Conservation (phyloP, 2,888 invertebrate genomes). For the Andrena camellia region DNA sequence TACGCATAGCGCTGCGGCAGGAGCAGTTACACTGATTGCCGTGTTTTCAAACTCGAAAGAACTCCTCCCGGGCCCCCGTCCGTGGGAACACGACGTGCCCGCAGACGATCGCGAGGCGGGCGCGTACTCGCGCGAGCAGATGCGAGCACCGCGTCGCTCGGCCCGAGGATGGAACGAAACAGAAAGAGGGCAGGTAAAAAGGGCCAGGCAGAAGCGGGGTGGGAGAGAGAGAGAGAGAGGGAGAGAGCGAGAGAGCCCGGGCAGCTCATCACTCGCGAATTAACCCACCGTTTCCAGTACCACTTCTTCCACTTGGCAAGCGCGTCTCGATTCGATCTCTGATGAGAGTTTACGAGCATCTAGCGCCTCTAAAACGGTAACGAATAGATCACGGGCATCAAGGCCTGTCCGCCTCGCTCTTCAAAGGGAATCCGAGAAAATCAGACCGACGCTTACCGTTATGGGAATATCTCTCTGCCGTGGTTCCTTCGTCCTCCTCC, state of each 20-base stretch:
- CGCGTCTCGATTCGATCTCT: slow-evolving; percentile 74
- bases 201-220: slow-evolving; percentile 14
- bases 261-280: slow-evolving; percentile 80
- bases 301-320: slow-evolving; percentile 68
- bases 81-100: slow-evolving; percentile 81
- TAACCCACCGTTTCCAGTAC: slow-evolving; percentile 76
- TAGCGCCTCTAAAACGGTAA: slow-evolving; percentile 70
- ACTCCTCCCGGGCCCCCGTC: slow-evolving; percentile 79
- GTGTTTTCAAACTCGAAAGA: slow-evolving; percentile 83
- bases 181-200: slow-evolving; percentile 25
- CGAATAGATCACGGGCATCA: slow-evolving; percentile 64
- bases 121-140: slow-evolving; percentile 57
- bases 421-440: slow-evolving; percentile 54
- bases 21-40: slow-evolving; percentile 84
- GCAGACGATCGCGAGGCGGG: slow-evolving; percentile 73
- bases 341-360: slow-evolving; percentile 77
- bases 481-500: not conserved
- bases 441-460: slow-evolving; percentile 51
- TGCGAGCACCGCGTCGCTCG: slow-evolving; percentile 53
- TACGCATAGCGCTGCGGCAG: slow-evolving; percentile 77
- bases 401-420: slow-evolving; percentile 18
- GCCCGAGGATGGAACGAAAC: slow-evolving; percentile 28
- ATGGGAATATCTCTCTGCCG: not conserved
- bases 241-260: slow-evolving; percentile 40
- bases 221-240: slow-evolving; percentile 40